Evolutionary conservation across 2,888 invertebrate genomes (phyloP), one percentile per base, ranked within the genome.

Genomic region (Tetropium fuscum): DNA sequence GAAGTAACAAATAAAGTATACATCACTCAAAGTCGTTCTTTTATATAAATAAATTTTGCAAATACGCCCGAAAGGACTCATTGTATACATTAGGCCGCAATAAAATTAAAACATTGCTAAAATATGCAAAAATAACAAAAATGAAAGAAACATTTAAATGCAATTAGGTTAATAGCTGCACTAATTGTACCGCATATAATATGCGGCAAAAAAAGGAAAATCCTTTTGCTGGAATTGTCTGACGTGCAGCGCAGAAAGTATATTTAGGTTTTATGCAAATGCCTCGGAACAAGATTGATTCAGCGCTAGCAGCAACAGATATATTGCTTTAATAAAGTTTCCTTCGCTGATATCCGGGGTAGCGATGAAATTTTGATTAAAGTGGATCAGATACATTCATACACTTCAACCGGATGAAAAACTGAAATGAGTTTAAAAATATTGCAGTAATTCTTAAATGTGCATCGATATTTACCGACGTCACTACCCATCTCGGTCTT

Each of bases 251-350:
- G 6, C 20, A n/a, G 22, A 22, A 22, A 10, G 20, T 41, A 22
- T 41, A 41, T 41, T 41, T 20, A 41, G 11, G 20, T 41, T 22
- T 22, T 22, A 41, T 41, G 41, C 19, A 41, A 22, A 22, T 41
- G 10, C 13, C 13, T 22, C 22, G 20, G 7, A 41, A 41, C n/a
- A 22, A 20, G 41, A 20, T 19, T 18, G 40, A 18, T 40, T 41
- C 41, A 22, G 10, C 22, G 6, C 11, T 41, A 20, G 11, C 10
- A 13, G 22, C 22, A n/a, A n/a, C n/a, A 22, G 20, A 41, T 11
- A 20, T 41, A 41, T 41, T 41, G 20, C 19, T 41, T 41, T n/a
- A 38, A 18, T 38, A 4, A 38, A 15, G 18, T 18, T 18, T 16
- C 38, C 19, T 30, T 6, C n/a, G 1, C 30, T 11, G 11, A 30